These are phyloP conservation scores for Steinernema feltiae DNA, from an alignment of 1,140 invertebrate genomes.

Conservation along the genomic window DNA sequence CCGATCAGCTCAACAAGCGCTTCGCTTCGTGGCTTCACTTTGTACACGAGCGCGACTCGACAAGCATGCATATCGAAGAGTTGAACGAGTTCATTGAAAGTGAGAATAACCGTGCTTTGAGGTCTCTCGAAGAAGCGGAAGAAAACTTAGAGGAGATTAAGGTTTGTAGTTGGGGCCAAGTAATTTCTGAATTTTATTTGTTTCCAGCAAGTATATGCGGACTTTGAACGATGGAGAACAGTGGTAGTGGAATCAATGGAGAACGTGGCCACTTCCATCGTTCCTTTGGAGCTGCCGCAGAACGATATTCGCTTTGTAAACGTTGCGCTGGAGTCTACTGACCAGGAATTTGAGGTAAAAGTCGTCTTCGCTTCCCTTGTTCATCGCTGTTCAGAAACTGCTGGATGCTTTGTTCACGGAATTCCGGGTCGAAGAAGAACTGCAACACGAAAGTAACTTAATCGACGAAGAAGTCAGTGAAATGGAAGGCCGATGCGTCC, in stretches of 20 bases:
- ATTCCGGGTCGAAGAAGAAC: conserved; percentile 32
- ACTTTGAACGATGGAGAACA: not conserved
- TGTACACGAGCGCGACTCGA: conserved; percentile 33
- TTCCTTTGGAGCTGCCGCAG: not conserved
- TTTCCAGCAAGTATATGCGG: not conserved
- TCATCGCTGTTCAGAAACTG: conserved; percentile 26
- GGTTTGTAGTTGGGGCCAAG: not conserved
- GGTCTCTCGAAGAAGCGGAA: not conserved
- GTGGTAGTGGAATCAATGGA: not conserved
- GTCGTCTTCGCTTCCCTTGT: not conserved
- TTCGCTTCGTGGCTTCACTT: conserved; percentile 36
- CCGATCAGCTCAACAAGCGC: conserved; percentile 27
- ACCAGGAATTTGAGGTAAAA: conserved; percentile 8
- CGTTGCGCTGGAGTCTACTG: not conserved
- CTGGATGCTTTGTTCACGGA: conserved; percentile 26
- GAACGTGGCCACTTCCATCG: not conserved
- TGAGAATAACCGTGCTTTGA: not conserved
- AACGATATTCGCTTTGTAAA: conserved; percentile 10
- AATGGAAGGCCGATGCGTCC: conserved; percentile 14
- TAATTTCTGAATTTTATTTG: not conserved
- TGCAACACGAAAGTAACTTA: conserved; percentile 10
- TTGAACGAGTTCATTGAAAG: conserved; percentile 17
- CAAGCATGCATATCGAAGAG: conserved; percentile 27
- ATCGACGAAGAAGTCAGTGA: conserved; percentile 18
- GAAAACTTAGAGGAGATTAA: not conserved